Evolutionary conservation across 2,888 invertebrate genomes (phyloP).

Genomic region (Andrena flavipes): DNA sequence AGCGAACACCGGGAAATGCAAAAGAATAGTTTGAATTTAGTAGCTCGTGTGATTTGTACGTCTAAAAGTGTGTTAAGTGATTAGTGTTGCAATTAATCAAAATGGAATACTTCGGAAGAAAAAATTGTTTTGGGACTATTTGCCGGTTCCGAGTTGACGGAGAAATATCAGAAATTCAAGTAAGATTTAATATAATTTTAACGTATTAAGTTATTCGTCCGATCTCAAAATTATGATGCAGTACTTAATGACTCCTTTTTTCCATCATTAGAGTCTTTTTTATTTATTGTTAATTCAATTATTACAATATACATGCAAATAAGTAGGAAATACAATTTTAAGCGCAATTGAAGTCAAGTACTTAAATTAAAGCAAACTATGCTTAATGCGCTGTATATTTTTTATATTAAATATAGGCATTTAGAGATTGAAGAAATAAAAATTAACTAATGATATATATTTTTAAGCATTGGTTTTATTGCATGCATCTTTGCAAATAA

Average conservation of each 20-base stretch:
- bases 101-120: not conserved
- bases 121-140: not conserved
- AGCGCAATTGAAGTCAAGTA: not conserved
- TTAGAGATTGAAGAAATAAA: not conserved
- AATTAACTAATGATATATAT: not conserved
- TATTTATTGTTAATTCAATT: not conserved
- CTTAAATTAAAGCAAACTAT: too few species aligned
- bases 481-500: constrained; percentile 30
- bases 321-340: not conserved
- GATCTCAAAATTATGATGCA: not conserved
- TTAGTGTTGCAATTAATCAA: not conserved
- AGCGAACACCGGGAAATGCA: not conserved
- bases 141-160: not conserved
- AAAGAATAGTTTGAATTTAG: not conserved
- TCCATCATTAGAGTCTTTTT: not conserved
- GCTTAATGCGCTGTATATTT: not conserved
- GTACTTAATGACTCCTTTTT: not conserved
- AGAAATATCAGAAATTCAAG: not conserved
- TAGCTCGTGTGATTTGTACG: not conserved
- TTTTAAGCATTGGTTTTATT: constrained; percentile 31
- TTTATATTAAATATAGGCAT: not conserved
- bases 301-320: not conserved
- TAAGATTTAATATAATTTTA: not conserved
- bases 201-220: not conserved
- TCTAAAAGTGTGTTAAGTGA: not conserved